Evolutionary conservation across 2,113 vertebrate genomes (phyloP), one percentile per base, ranked within the genome.

Genomic region (Leptodactylus fuscus): DNA sequence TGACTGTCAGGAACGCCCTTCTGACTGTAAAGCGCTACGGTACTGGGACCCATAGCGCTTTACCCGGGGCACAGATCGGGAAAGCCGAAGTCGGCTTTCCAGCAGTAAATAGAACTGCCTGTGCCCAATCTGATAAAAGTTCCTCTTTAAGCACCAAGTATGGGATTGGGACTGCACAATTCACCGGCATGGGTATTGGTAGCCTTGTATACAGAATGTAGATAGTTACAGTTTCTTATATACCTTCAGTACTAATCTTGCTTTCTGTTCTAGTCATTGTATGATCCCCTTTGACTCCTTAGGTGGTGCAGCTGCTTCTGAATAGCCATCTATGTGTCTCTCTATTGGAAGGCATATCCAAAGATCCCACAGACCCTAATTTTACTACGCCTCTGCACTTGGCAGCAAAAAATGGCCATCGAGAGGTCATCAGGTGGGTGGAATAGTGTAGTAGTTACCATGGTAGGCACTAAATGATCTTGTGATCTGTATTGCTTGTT

Each of bases 391-490:
- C 97, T 0, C 92, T 99, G 55, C 98, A 99, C 89, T 92, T 98
- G 88, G 97, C 97, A 44, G 96, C 98, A 81, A 97, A 98, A 88
- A 99, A 99, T 0, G 98, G 98, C 60, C 98, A 99, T 89, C 95
- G 96, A 85, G 97, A 99, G 91, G 94, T 98, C 87, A 97, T 98
- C 89, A 94, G 94, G 97, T 99, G 92, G 90, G 18, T 44, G 38
- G 11, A n/a, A 27, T 55, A 44, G 6, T 22, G 15, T 11, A n/a
- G n/a, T 48, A n/a, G 13, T 5, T 12, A 5, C 36, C 5, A 22
- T 53, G 16, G 36, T 46, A 5, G 32, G 62, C 62, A 34, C 15
- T 2, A 67, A 16, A 69, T 69, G 15, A 38, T 2, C 7, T 38
- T 38, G 34, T 4, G 22, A 24, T 24, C 53, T 58, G 7, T 24